phyloP scores from a whole-genome alignment of 2,888 invertebrate genomes.

The Sinhomidia bicolor region DNA sequence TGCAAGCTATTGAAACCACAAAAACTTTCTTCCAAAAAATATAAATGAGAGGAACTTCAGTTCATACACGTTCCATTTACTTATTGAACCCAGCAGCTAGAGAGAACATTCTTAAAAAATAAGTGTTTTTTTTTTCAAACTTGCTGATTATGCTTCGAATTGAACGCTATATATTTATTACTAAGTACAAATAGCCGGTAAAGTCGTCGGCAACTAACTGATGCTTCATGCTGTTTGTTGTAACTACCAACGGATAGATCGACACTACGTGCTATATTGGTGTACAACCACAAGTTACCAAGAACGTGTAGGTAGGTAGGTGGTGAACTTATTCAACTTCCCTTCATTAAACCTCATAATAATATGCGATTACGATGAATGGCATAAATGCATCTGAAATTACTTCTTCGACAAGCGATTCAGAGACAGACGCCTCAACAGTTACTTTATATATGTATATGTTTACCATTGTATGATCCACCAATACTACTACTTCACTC shows the following conservation, averaged over 20 bases:
- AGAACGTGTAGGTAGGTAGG: too few species aligned
- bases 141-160: slow-evolving; percentile 23
- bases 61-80: slow-evolving; percentile 45
- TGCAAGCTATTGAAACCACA: background rate
- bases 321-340: background rate
- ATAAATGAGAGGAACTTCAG: slow-evolving; percentile 57
- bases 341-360: background rate
- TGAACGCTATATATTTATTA: background rate
- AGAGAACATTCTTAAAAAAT: background rate
- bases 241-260: background rate
- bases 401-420: slow-evolving; percentile 35
- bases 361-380: slow-evolving; percentile 26
- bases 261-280: background rate
- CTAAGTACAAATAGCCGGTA: slow-evolving; percentile 34
- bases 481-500: slow-evolving; percentile 28
- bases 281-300: too few species aligned
- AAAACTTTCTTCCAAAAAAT: background rate
- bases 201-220: background rate
- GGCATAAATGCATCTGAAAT: slow-evolving; percentile 35
- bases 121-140: background rate
- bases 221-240: background rate
- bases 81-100: background rate
- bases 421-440: slow-evolving; percentile 50
- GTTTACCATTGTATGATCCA: slow-evolving; percentile 52
- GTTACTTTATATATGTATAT: slow-evolving; percentile 35